Evolutionary conservation across 2,113 vertebrate genomes (phyloP).

Genomic region (Ornithorhynchus anatinus): DNA sequence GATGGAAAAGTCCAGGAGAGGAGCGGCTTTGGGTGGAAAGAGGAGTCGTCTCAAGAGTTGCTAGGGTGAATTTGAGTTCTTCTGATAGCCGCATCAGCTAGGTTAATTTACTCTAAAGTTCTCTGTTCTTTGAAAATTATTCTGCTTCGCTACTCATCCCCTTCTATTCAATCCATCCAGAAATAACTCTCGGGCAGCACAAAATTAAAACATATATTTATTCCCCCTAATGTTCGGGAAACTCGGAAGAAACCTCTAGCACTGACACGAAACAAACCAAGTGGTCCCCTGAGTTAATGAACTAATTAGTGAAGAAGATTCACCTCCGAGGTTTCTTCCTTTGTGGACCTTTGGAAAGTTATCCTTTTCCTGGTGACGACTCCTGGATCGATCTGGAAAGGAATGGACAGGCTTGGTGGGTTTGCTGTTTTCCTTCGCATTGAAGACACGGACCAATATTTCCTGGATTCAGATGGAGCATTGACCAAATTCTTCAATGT

Average conservation of each 20-base stretch:
- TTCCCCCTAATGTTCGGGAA: neutral
- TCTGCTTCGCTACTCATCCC: too few relatives aligned
- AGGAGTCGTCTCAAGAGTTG: too few relatives aligned
- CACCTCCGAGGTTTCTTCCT: neutral
- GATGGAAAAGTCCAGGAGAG: too few relatives aligned
- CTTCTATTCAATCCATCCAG: neutral
- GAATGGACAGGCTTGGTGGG: neutral
- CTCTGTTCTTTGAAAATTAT: too few relatives aligned
- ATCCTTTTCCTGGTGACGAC: neutral
- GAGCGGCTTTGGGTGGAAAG: too few relatives aligned
- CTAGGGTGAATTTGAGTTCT: too few relatives aligned
- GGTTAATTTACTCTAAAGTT: too few relatives aligned
- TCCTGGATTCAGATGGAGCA: neutral
- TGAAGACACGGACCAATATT: neutral
- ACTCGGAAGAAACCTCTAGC: neutral
- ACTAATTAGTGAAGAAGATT: constrained; percentile 3
- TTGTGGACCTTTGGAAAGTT: neutral
- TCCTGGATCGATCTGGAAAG: neutral
- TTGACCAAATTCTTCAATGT: neutral
- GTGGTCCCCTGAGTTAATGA: neutral
- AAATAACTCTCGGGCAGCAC: neutral
- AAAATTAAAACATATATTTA: constrained; percentile 2
- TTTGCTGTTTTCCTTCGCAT: neutral
- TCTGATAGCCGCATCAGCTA: too few relatives aligned
- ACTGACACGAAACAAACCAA: neutral